Percentiles rank a stretch among this genome's conserved stretches.
Evolutionary conservation across 2,888 invertebrate genomes (phyloP).

Genomic region (Mylabris sibirica): DNA sequence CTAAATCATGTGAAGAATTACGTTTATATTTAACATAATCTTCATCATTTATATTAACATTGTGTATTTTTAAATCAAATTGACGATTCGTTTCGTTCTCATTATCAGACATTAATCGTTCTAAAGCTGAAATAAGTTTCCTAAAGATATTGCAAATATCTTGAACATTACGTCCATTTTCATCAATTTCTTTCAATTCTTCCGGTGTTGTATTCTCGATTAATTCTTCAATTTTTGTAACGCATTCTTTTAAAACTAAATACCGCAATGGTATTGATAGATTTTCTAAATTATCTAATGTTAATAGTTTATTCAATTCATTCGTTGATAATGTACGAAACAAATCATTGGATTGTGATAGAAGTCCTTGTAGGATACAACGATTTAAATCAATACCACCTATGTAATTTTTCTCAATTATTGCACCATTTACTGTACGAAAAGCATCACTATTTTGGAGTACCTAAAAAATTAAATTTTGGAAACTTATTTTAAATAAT

Average conservation of each 20-base stretch:
- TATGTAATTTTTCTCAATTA: conserved; percentile 43
- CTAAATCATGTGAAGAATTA: conserved; percentile 1
- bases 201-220: conserved; percentile 38
- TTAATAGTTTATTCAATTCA: conserved; percentile 49
- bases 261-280: conserved; percentile 52
- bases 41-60: conserved; percentile 9
- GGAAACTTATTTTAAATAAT: neutral
- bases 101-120: conserved; percentile 19
- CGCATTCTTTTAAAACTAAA: conserved; percentile 49
- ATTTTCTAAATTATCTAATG: conserved; percentile 55
- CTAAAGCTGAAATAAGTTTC: conserved; percentile 47
- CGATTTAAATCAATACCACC: conserved; percentile 53
- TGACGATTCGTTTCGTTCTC: neutral
- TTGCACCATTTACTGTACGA: conserved; percentile 34
- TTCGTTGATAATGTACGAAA: conserved; percentile 44
- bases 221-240: conserved; percentile 47
- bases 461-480: conserved; percentile 37
- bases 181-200: conserved; percentile 43
- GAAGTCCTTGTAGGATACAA: conserved; percentile 50
- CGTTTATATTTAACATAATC: conserved; percentile 29
- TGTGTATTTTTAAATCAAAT: neutral
- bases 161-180: conserved; percentile 48
- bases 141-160: conserved; percentile 52
- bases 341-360: conserved; percentile 39
- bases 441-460: conserved; percentile 45